phyloP scores from a whole-genome alignment of 2,113 vertebrate species.

The Vidua chalybeata region DNA sequence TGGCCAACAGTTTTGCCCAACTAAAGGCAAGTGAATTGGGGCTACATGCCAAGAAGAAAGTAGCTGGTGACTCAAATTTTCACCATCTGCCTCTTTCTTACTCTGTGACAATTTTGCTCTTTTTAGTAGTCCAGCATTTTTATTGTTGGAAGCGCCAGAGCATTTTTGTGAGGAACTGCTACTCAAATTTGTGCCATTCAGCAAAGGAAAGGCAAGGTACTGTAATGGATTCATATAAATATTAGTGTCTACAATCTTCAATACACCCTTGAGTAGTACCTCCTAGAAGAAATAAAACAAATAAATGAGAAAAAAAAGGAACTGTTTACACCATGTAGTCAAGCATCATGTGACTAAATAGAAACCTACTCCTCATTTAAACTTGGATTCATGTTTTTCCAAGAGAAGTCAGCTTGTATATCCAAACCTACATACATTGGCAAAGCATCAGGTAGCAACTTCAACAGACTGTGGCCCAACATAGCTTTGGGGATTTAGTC shows the following conservation, averaged over 20 bases:
- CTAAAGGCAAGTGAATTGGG: constrained; percentile 89
- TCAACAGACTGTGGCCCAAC: not conserved
- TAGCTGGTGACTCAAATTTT: constrained; percentile 70
- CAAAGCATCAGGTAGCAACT: not conserved
- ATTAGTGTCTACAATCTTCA: constrained; percentile 87
- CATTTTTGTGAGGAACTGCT: constrained; percentile 74
- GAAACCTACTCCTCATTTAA: not conserved
- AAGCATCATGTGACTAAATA: not conserved
- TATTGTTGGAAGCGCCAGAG: constrained; percentile 56
- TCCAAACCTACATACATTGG: not conserved
- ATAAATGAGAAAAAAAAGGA: not conserved
- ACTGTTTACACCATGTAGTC: not conserved
- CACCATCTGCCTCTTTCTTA: constrained; percentile 75
- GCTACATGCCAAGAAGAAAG: constrained; percentile 93
- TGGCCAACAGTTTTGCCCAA: constrained; percentile 97
- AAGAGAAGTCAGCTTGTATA: not conserved
- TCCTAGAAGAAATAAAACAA: constrained; percentile 76
- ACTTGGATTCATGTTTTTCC: not conserved
- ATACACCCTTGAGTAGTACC: constrained; percentile 86
- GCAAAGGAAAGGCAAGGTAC: constrained; percentile 87
- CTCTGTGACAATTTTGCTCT: constrained; percentile 77
- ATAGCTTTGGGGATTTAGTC: not conserved
- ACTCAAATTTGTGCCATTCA: constrained; percentile 57
- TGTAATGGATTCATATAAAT: constrained; percentile 85
- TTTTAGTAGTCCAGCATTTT: constrained; percentile 62